Evolutionary conservation across 1,140 invertebrate species (phyloP).

Genomic region (Procambarus clarkii): DNA sequence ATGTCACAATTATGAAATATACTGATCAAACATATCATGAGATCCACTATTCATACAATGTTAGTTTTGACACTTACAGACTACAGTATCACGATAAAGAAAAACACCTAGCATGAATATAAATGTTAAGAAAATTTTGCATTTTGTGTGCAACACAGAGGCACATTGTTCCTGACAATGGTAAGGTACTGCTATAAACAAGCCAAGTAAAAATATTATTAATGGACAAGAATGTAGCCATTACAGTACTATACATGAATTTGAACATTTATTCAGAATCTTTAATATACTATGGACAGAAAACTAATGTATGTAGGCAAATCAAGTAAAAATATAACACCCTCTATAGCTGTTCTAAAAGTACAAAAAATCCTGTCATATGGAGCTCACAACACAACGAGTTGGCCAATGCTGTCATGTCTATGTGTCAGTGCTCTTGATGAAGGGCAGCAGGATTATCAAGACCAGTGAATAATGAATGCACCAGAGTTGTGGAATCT

Average conservation of each 20-base stretch:
- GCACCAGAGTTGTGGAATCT: no score
- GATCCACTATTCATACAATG: background rate
- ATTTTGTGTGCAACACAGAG: constrained; percentile 2
- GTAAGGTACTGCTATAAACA: background rate
- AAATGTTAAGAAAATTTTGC: background rate
- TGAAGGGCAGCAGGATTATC: no score
- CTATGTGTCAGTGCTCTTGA: no score
- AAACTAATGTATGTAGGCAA: background rate
- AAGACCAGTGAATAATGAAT: no score
- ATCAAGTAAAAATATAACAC: background rate
- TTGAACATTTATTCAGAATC: background rate
- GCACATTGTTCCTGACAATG: constrained; percentile 2
- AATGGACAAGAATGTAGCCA: background rate
- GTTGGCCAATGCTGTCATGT: no score
- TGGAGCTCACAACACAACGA: no score
- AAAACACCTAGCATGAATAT: background rate
- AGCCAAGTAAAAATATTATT: background rate
- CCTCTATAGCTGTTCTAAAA: no score
- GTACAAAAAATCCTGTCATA: no score
- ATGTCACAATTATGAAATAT: background rate
- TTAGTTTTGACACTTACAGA: background rate
- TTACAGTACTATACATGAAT: background rate
- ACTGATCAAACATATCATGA: background rate
- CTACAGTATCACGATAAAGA: background rate
- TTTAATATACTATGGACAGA: background rate